These are phyloP conservation scores for Palythoa grandis DNA, from an alignment of 92 coral and sea anemone species.

Conservation along the genomic window DNA sequence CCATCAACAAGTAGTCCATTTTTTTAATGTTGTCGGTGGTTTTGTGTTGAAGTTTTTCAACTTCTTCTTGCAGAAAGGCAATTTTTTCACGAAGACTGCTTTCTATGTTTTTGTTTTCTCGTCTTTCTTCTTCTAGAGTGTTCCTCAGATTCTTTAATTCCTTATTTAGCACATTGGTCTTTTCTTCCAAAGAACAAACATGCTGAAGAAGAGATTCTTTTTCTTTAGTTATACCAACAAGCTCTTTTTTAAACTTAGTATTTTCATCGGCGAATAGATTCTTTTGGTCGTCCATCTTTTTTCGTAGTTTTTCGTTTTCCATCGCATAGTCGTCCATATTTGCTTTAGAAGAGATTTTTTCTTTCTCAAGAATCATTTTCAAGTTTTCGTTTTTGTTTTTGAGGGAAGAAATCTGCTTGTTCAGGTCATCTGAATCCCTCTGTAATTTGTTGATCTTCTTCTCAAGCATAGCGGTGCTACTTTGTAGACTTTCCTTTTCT, in stretches of 20 bases:
- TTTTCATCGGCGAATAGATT: neutral
- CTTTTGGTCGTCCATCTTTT: conserved; percentile 19
- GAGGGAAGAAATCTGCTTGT: conserved; percentile 4
- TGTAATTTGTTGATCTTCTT: conserved; percentile 14
- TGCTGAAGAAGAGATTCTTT: conserved; percentile 41
- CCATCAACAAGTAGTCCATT: neutral
- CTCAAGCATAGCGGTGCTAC: conserved; percentile 5
- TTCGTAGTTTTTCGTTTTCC: conserved; percentile 6
- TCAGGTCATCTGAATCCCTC: neutral
- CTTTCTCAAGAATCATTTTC: conserved; percentile 20
- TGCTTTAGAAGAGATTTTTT: conserved; percentile 5
- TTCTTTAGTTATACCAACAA: conserved; percentile 44
- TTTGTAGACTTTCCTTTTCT: conserved; percentile 32
- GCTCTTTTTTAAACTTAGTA: neutral
- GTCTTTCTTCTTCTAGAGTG: conserved; percentile 66
- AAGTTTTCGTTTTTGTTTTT: conserved; percentile 22
- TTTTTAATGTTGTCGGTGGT: neutral
- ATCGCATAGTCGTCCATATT: neutral
- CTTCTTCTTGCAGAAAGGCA: conserved; percentile 52
- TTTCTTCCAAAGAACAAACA: conserved; percentile 20
- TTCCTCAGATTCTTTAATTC: conserved; percentile 57
- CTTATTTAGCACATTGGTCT: conserved; percentile 53
- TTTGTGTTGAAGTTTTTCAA: conserved; percentile 36
- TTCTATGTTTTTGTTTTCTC: conserved; percentile 36
- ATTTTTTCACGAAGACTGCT: conserved; percentile 53